Percentiles rank a stretch among this genome's conserved stretches.
Evolutionary conservation across 1,140 invertebrate species (phyloP).

Genomic region (Mamestra configurata): DNA sequence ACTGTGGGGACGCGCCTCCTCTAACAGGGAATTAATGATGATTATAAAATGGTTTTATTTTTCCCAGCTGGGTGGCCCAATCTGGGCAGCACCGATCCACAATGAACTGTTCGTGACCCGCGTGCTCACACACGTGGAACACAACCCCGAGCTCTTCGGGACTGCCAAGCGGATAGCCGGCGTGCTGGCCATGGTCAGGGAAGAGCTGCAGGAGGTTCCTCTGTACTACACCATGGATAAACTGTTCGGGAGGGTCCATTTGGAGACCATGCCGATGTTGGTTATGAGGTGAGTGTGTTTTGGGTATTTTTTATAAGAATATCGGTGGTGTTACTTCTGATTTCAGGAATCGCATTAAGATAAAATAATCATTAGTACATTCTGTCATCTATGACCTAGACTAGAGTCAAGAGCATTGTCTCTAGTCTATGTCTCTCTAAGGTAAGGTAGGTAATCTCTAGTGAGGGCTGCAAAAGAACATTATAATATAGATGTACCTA

Average conservation of each 20-base stretch:
- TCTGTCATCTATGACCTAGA: no score
- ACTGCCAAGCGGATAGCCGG: slow-evolving; percentile 94
- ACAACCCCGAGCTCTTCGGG: slow-evolving; percentile 82
- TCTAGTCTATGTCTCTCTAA: no score
- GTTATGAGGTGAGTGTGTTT: slow-evolving; percentile 88
- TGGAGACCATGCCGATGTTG: slow-evolving; percentile 90
- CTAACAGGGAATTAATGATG: not conserved
- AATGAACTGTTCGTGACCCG: slow-evolving; percentile 92
- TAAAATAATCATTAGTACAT: no score
- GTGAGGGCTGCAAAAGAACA: no score
- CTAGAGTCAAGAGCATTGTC: no score
- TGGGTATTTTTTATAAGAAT: not conserved
- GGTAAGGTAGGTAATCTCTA: no score
- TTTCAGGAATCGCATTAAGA: no score
- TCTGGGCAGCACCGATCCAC: slow-evolving; percentile 97
- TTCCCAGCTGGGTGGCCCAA: slow-evolving; percentile 95
- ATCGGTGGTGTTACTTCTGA: not conserved
- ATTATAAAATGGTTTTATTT: not conserved
- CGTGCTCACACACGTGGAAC: slow-evolving; percentile 84
- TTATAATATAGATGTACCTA: no score
- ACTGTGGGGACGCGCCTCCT: no score
- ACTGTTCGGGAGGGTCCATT: slow-evolving; percentile 90
- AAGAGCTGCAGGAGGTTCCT: slow-evolving; percentile 95
- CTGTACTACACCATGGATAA: slow-evolving; percentile 94
- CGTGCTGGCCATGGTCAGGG: slow-evolving; percentile 91